Conservation (phyloP, 1,140 invertebrate genomes). For the Diachasma alloeum region DNA sequence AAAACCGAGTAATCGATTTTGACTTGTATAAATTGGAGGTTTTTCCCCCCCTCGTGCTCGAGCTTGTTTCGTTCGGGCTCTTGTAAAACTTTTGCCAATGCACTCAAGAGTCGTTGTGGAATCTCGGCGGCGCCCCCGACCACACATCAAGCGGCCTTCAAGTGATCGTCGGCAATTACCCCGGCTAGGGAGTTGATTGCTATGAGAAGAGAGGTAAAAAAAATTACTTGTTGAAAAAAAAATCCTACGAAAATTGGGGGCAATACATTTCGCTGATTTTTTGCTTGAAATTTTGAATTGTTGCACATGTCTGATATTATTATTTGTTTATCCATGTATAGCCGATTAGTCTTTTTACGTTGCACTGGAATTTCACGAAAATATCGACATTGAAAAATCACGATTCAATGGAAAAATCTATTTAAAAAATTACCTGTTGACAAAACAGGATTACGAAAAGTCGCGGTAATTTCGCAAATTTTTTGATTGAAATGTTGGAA, state of each 20-base stretch:
- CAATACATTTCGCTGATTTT: neutral
- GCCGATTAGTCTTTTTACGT: no score
- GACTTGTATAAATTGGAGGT: neutral
- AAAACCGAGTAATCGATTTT: neutral
- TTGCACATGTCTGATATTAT: no score
- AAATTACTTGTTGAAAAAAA: neutral
- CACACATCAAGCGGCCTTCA: conserved; percentile 17
- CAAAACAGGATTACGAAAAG: no score
- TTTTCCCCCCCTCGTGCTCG: neutral
- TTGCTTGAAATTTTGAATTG: neutral
- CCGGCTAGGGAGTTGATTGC: conserved; percentile 11
- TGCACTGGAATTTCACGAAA: no score
- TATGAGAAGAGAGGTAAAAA: neutral
- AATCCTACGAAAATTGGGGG: neutral
- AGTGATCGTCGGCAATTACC: conserved; percentile 13
- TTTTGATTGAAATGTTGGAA: no score
- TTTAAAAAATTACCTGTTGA: no score
- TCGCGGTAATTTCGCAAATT: no score
- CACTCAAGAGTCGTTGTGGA: neutral
- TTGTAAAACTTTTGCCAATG: conserved; percentile 1
- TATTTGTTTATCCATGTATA: no score
- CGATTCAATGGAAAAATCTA: no score
- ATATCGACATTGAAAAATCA: no score
- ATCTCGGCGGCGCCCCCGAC: neutral
- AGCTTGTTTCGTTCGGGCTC: neutral